phyloP scores from a whole-genome alignment of 2,888 invertebrate species.

The Patella ulyssiponensis region DNA sequence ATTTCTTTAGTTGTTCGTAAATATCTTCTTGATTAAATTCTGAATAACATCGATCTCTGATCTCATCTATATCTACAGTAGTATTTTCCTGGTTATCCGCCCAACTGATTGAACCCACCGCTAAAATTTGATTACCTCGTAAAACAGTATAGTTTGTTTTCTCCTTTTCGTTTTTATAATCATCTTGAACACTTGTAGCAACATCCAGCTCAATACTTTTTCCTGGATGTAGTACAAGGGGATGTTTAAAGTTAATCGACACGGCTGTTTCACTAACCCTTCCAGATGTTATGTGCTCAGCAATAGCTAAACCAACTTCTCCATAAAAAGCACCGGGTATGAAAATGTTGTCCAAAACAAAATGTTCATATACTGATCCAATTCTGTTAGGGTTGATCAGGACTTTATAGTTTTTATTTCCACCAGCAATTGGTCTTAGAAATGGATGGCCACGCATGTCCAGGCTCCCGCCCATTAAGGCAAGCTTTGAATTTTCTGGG shows the following conservation, averaged over 20 bases:
- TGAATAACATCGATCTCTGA: neutral
- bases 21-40: conserved; percentile 8
- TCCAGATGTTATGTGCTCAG: neutral
- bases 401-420: conserved; percentile 18
- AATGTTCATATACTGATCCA: conserved; percentile 46
- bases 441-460: conserved; percentile 18
- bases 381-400: conserved; percentile 33
- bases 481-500: conserved; percentile 28
- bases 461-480: conserved; percentile 25
- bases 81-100: neutral
- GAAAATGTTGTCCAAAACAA: conserved; percentile 29
- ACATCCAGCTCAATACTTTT: neutral
- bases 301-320: conserved; percentile 42
- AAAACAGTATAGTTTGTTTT: neutral
- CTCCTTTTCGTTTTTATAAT: neutral
- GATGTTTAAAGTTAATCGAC: neutral
- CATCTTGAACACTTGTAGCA: neutral
- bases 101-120: neutral
- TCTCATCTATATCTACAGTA: neutral
- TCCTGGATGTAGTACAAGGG: neutral
- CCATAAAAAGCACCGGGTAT: conserved; percentile 46
- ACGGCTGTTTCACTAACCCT: neutral
- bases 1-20: conserved; percentile 16
- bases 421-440: conserved; percentile 17
- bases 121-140: neutral